phyloP scores from a whole-genome alignment of 2,113 vertebrate genomes.

The western clawed frog (Xenopus tropicalis) region UCB_Xtro_10.0 CM004450.2:117371001-117371500 shows the following conservation, averaged over 20 bases:
- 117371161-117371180: constrained; percentile 8
- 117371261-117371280: not conserved
- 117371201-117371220: constrained; percentile 8
- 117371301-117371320: not conserved
- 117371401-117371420: too few species aligned
- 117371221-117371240: not conserved
- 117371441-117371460: too few species aligned
- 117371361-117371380: too few species aligned
- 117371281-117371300: not conserved
- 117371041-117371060: not conserved
- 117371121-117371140: not conserved
- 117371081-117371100: not conserved
- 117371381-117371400: too few species aligned
- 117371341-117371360: too few species aligned
- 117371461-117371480: too few species aligned
- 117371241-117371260: not conserved
- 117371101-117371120: not conserved
- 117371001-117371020: not conserved
- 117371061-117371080: not conserved
- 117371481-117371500: too few species aligned
- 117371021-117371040: not conserved
- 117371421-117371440: too few species aligned
- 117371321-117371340: too few species aligned
- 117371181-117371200: constrained; percentile 4
- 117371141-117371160: constrained; percentile 5